Base-by-base conservation (phyloP, 2,797 vertebrate species). In the Channa striata region DNA sequence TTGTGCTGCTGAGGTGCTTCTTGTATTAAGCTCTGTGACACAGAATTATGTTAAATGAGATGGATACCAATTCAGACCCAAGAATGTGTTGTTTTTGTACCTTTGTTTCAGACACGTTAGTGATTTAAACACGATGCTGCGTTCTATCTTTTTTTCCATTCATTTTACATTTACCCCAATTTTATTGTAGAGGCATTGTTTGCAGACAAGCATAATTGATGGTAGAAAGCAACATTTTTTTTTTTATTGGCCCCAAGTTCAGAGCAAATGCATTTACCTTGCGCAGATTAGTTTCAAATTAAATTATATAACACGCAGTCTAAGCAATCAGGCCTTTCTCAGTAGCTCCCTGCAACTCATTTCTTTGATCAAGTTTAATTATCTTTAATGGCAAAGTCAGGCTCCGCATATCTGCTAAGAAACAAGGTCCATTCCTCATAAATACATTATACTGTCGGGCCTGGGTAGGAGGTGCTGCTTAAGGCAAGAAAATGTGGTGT, bases 341-440 rank as follows among this genome's bases (percentile, higher is more conserved):
- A 17, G 61, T 73, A 68, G 76, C 76, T 78, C 78, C 40, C 64
- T 1, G 56, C 37, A 61, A 86, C 81, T 89, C 78, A 80, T 91
- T 90, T 87, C 80, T 87, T 85, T 86, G 46, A 82, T 74, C 73
- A 68, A 81, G 68, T 91, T 90, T 88, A 88, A 93, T 92, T 91
- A 89, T 89, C 74, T 90, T 84, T 85, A 90, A 90, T 88, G 80
- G 80, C 56, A 76, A 91, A 88, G 78, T 81, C 69, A 57, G 77
- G 69, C 81, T 72, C 36, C 71, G 85, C 80, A 74, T 86, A 84
- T 91, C 81, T 88, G 62, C 46, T 59, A 70, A 78, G 64, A 88
- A 85, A 84, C 81, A 78, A 82, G 78, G 84, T 82, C 81, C 70
- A 83, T 87, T 88, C 82, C 82, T 87, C 82, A 85, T 87, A 82